These are phyloP conservation scores for Lepidocolaptes lacrymiger DNA, from an alignment of 2,797 vertebrate genomes.

Conservation along the genomic window DNA sequence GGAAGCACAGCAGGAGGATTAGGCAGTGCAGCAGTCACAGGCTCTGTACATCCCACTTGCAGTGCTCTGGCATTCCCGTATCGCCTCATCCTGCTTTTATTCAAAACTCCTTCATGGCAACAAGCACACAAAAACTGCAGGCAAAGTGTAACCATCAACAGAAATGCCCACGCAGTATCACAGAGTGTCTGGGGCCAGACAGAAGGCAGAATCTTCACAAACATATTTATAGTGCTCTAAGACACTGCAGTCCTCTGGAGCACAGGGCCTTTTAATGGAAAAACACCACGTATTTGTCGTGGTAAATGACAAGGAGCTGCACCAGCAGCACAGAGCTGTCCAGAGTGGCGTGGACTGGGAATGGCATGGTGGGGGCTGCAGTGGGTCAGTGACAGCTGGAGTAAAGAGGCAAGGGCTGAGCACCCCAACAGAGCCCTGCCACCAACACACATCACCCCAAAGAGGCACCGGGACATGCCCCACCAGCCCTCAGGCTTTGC, in stretches of 20 bases:
- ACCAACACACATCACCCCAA: not conserved
- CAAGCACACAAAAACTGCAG: conserved; percentile 21
- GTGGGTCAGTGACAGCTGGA: not conserved
- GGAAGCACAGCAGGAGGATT: not conserved
- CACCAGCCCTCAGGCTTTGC: not conserved
- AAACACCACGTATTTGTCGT: not conserved
- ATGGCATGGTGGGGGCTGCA: accelerated
- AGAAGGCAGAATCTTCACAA: not conserved
- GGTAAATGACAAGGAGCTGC: not conserved
- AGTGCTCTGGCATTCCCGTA: not conserved
- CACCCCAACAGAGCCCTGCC: not conserved
- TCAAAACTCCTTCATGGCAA: conserved; percentile 36
- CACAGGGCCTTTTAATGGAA: not conserved
- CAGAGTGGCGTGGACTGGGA: accelerated
- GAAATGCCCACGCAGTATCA: not conserved
- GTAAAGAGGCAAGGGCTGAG: not conserved
- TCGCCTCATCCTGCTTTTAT: not conserved
- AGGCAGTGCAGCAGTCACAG: not conserved
- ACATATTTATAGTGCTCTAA: conserved; percentile 15
- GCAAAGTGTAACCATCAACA: conserved; percentile 36
- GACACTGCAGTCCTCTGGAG: not conserved
- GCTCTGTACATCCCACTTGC: not conserved
- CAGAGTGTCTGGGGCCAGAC: not conserved
- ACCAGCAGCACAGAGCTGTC: not conserved
- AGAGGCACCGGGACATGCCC: accelerated